phyloP scores from a whole-genome alignment of 2,113 vertebrate species.

The Mungos mungo region DNA sequence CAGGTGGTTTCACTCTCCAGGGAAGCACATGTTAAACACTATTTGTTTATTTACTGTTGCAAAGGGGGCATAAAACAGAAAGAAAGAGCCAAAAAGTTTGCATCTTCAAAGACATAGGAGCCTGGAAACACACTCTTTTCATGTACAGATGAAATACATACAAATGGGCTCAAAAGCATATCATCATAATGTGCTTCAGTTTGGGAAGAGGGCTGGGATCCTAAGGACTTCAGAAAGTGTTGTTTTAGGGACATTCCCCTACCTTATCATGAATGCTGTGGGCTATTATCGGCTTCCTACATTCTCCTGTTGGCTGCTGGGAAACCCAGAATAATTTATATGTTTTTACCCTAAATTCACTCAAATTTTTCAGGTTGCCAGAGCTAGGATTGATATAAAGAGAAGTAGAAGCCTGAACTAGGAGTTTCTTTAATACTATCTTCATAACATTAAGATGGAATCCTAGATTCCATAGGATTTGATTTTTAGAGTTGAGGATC shows the following conservation, averaged over 20 bases:
- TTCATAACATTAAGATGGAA: neutral
- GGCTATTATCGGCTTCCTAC: neutral
- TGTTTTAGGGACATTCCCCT: neutral
- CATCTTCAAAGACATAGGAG: neutral
- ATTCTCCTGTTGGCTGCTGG: neutral
- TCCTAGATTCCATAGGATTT: neutral
- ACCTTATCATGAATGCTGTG: neutral
- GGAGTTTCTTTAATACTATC: neutral
- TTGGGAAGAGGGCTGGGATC: neutral
- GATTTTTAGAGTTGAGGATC: neutral
- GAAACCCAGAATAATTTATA: neutral
- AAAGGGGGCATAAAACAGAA: neutral
- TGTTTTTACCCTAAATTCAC: neutral
- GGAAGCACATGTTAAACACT: neutral
- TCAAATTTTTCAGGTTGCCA: neutral
- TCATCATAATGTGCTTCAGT: neutral
- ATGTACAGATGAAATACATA: neutral
- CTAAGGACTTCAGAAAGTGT: neutral
- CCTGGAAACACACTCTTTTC: neutral
- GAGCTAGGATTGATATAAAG: neutral
- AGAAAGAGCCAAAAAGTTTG: neutral
- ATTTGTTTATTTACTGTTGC: slow-evolving; percentile 9
- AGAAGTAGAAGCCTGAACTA: neutral
- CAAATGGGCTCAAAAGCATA: neutral
- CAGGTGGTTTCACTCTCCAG: neutral